Conservation (phyloP, 2,797 vertebrate genomes). For the Staurois parvus region DNA sequence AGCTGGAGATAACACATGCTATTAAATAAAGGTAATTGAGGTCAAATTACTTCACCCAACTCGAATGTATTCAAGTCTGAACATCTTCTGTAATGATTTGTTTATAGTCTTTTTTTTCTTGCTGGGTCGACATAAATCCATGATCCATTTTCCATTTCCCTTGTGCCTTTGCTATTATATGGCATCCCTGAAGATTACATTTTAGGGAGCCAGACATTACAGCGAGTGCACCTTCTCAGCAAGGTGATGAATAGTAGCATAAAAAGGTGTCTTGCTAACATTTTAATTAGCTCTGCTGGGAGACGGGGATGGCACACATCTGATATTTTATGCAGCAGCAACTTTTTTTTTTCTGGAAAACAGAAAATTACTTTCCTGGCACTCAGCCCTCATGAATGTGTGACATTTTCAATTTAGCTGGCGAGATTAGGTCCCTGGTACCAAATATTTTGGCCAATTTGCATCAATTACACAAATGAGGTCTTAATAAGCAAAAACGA, state of each 20-base stretch:
- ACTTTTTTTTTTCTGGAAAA: slow-evolving; percentile 50
- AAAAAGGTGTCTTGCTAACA: slow-evolving; percentile 62
- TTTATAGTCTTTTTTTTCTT: slow-evolving; percentile 30
- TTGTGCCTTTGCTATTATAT: slow-evolving; percentile 30
- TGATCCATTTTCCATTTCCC: slow-evolving; percentile 49
- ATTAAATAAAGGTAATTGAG: slow-evolving; percentile 51
- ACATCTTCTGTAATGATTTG: slow-evolving; percentile 37
- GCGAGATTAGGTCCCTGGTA: slow-evolving; percentile 42
- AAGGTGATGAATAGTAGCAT: slow-evolving; percentile 60
- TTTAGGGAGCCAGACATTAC: slow-evolving; percentile 49
- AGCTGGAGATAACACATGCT: slow-evolving; percentile 8
- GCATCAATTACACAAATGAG: slow-evolving; percentile 56
- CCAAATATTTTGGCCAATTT: slow-evolving; percentile 54
- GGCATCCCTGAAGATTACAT: slow-evolving; percentile 51
- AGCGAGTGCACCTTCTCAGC: slow-evolving; percentile 47
- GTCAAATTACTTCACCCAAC: slow-evolving; percentile 31
- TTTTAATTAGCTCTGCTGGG: slow-evolving; percentile 63
- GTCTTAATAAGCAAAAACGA: slow-evolving; percentile 21
- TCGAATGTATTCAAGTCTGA: slow-evolving; percentile 15
- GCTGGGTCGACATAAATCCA: slow-evolving; percentile 33
- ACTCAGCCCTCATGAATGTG: slow-evolving; percentile 25
- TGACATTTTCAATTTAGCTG: slow-evolving; percentile 51
- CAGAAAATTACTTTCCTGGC: slow-evolving; percentile 52
- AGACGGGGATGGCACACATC: slow-evolving; percentile 43
- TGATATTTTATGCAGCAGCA: slow-evolving; percentile 60